These are phyloP conservation scores for Hemibagrus guttatus DNA, from an alignment of 2,797 vertebrate genomes.

Conservation along the genomic window DNA sequence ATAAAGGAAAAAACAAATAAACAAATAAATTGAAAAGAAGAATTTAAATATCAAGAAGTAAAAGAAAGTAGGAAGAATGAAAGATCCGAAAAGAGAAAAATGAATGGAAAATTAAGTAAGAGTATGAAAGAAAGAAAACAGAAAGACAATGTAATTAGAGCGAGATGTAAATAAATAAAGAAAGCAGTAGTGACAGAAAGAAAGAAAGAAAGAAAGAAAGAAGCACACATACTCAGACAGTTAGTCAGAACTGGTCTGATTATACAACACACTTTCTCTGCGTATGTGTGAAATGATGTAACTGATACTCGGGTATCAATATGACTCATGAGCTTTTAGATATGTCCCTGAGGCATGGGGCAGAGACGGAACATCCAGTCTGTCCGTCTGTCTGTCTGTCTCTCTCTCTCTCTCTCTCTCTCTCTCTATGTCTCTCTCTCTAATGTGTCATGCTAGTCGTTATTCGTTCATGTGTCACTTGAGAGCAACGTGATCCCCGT, in stretches of 20 bases:
- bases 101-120: background rate
- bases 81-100: background rate
- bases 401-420: background rate
- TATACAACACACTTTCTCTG: background rate
- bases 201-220: background rate
- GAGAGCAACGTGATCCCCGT: background rate
- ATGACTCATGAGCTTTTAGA: background rate
- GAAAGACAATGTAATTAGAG: background rate
- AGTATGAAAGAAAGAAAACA: background rate
- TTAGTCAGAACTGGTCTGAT: background rate
- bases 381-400: background rate
- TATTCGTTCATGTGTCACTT: background rate
- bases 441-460: background rate
- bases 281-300: background rate
- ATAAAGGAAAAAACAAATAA: background rate
- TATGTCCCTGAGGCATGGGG: background rate
- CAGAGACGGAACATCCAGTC: background rate
- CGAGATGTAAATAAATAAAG: background rate
- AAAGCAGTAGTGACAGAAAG: background rate
- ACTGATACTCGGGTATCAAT: background rate
- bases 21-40: background rate
- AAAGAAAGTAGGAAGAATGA: background rate
- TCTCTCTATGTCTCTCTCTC: background rate
- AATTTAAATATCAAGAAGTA: background rate
- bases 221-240: background rate